phyloP scores from a whole-genome alignment of 2,113 vertebrate species.

The Microcebus lehilahytsara region DNA sequence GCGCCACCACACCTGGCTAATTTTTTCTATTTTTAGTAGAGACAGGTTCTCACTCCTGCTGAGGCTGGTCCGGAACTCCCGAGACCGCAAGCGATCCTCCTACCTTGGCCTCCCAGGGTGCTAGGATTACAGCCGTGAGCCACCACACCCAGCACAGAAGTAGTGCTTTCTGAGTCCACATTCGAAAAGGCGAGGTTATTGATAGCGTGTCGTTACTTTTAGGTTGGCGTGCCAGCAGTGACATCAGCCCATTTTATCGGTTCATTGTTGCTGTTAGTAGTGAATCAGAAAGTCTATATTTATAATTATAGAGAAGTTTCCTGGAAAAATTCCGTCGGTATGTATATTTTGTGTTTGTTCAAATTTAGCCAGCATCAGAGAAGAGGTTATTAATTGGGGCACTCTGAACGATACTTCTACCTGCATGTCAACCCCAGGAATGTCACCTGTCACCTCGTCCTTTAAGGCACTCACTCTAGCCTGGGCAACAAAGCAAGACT shows the following conservation, averaged over 20 bases:
- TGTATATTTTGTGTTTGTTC: rapidly evolving
- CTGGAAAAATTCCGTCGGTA: background rate
- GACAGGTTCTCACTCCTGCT: no score
- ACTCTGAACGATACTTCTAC: background rate
- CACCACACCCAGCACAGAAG: background rate
- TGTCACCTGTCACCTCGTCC: background rate
- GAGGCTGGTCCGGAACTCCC: no score
- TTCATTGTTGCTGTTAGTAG: background rate
- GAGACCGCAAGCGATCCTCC: no score
- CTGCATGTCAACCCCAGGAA: background rate
- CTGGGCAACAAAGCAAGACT: no score
- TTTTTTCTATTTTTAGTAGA: no score
- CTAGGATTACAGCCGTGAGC: no score
- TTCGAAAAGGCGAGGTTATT: background rate
- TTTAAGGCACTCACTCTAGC: background rate
- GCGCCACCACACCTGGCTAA: no score
- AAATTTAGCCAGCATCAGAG: background rate
- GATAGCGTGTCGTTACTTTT: rapidly evolving
- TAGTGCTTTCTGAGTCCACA: background rate
- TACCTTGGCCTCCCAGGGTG: no score
- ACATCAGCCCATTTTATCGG: conserved; percentile 6
- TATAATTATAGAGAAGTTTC: background rate
- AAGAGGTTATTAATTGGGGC: background rate
- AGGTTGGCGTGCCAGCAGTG: background rate
- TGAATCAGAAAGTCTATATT: background rate